Evolutionary conservation across 1,140 invertebrate genomes (phyloP).

Genomic region (Lasioglossum albipes): DNA sequence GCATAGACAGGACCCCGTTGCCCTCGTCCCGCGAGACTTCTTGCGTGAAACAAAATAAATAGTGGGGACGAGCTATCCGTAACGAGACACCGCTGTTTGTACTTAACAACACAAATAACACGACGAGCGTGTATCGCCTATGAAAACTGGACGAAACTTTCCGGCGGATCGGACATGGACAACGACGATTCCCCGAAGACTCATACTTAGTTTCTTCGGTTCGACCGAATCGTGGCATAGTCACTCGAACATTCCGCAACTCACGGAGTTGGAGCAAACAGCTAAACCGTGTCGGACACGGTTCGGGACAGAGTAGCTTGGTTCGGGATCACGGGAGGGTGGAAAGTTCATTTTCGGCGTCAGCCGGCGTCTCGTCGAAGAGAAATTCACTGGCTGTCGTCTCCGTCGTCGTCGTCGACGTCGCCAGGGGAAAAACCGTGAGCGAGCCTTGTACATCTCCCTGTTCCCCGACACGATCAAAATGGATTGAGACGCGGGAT

Average conservation of each 20-base stretch:
- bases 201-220: not conserved
- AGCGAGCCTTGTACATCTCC: not conserved
- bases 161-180: not conserved
- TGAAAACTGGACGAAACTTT: too few relatives aligned
- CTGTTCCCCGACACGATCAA: constrained; percentile 35
- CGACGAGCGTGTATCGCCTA: too few relatives aligned
- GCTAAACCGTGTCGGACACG: not conserved
- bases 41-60: too few relatives aligned
- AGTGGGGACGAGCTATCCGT: too few relatives aligned
- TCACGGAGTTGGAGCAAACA: too few relatives aligned
- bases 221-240: not conserved
- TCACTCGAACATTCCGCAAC: not conserved
- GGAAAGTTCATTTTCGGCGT: not conserved
- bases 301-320: too few relatives aligned
- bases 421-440: not conserved
- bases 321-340: not conserved
- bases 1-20: too few relatives aligned
- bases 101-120: too few relatives aligned
- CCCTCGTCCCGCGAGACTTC: too few relatives aligned
- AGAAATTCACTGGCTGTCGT: constrained; percentile 24
- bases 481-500: constrained; percentile 50
- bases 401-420: not conserved
- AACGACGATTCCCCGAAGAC: not conserved
- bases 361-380: not conserved
- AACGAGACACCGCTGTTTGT: too few relatives aligned